Base-by-base conservation (phyloP, 2,113 vertebrate genomes). In the Apistogramma diplotaenia region DNA sequence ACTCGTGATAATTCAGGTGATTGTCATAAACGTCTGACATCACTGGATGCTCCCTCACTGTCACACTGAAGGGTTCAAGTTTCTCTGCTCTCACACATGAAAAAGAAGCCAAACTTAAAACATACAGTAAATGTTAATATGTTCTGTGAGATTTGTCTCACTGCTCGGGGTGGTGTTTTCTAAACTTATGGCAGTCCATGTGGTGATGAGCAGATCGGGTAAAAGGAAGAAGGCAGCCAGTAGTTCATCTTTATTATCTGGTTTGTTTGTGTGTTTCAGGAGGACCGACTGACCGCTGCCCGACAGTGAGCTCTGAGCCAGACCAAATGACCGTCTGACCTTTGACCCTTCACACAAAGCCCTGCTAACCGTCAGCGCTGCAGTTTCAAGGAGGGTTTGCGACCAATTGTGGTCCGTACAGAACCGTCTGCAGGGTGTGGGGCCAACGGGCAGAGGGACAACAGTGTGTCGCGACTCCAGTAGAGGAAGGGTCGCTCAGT, bases 291-390 rank as follows among this genome's bases (percentile, higher is more conserved):
- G 60, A 31, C 23, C 3, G 46, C 76, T 67, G 74, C 72, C 54
- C n/a, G 79, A 83, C 37, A 75, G 40, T 91, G 86, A 89, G 76
- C 89, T 77, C 82, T 59, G 91, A 93, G 72, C 75, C 89, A 84
- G 70, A 89, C 79, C 58, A 23, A 78, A 25, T 88, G 73, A 84
- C 78, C 61, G 29, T 82, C 46, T 78, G 57, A 85, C 83, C 74
- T 76, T 74, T 90, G 86, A 76, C 84, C 84, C 0, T 49, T 78
- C 78, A 81, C 80, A 55, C 77, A 71, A 74, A 82, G 40, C 62
- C 78, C 87, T 82, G 77, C 27, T 53, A 57, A 70, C 74, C 1
- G 0, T 13, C 60, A 46, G 29, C 33, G 8, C 19, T n/a, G 8
- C 25, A 12, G 25, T 27, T 60, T 40, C 6, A 0, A 18, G 5